Percentiles rank a stretch among this genome's conserved stretches.
Conservation (phyloP, 2,888 invertebrate species). For the Hydropsyche betteni region DNA sequence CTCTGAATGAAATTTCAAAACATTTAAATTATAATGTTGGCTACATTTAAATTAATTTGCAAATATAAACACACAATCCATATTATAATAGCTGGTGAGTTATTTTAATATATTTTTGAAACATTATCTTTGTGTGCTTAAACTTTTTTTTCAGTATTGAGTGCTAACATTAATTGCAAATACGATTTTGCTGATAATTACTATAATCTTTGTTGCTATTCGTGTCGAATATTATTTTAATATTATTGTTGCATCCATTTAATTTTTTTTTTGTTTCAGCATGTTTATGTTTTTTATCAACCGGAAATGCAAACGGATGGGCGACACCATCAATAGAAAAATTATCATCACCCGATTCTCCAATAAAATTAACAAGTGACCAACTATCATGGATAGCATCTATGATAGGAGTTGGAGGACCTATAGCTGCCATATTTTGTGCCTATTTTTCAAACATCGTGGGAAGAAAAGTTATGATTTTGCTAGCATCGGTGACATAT, state of each 20-base stretch:
- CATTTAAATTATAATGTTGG: slow-evolving; percentile 43
- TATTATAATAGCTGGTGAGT: slow-evolving; percentile 46
- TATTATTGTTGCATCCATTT: slow-evolving; percentile 20
- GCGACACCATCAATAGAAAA: slow-evolving; percentile 49
- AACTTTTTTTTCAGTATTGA: slow-evolving; percentile 41
- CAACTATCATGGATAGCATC: slow-evolving; percentile 50
- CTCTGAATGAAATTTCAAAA: no score
- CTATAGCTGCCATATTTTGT: slow-evolving; percentile 47
- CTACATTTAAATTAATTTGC: slow-evolving; percentile 27
- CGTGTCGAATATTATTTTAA: background rate
- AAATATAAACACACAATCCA: slow-evolving; percentile 47
- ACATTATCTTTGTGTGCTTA: slow-evolving; percentile 2
- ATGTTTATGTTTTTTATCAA: slow-evolving; percentile 47
- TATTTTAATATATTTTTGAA: background rate
- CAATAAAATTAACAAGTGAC: slow-evolving; percentile 42
- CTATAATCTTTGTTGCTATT: no score
- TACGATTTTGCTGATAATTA: no score
- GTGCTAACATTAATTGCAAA: no score
- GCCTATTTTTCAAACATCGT: slow-evolving; percentile 49
- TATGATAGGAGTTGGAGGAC: slow-evolving; percentile 49
- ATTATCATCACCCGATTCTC: slow-evolving; percentile 46
- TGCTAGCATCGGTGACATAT: slow-evolving; percentile 43
- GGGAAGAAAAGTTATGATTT: slow-evolving; percentile 49
- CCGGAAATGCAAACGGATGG: slow-evolving; percentile 49
- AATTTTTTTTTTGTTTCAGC: slow-evolving; percentile 42